Conservation (phyloP, 2,888 invertebrate species). For the Pristionchus mayeri region DNA sequence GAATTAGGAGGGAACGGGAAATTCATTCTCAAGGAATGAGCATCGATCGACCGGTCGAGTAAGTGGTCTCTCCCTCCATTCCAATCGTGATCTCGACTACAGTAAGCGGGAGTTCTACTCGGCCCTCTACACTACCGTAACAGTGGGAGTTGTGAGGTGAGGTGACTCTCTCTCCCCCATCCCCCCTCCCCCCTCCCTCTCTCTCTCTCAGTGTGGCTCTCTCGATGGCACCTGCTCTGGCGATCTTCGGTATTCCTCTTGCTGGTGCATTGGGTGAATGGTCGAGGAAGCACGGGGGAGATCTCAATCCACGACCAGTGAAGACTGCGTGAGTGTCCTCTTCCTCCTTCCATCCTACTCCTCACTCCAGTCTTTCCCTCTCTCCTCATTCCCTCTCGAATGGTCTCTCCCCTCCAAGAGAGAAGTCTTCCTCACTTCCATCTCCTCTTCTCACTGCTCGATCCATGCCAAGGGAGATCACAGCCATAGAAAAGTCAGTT, state of each 20-base stretch:
- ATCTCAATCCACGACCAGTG: constrained; percentile 34
- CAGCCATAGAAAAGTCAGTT: background rate
- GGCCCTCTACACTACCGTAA: constrained; percentile 17
- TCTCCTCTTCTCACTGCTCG: constrained; percentile 24
- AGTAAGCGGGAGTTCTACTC: constrained; percentile 26
- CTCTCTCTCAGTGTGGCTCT: constrained; percentile 7
- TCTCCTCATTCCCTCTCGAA: background rate
- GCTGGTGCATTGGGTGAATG: constrained; percentile 12
- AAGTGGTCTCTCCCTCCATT: background rate
- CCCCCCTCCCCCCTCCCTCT: background rate
- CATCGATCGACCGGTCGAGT: constrained; percentile 37
- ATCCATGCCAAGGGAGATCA: constrained; percentile 4
- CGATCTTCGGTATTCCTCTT: constrained; percentile 22
- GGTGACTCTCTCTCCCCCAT: background rate
- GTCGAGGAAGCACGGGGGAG: constrained; percentile 26
- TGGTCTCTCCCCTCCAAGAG: background rate
- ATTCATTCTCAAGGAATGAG: constrained; percentile 13
- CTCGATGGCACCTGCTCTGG: background rate
- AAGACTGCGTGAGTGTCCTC: background rate
- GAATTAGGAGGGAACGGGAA: background rate
- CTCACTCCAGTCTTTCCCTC: background rate
- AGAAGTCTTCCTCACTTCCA: background rate
- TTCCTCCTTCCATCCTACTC: background rate
- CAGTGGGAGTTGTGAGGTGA: constrained; percentile 18
- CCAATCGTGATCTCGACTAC: background rate